Base-by-base conservation (phyloP, 2,888 invertebrate species). In the Patella ulyssiponensis region DNA sequence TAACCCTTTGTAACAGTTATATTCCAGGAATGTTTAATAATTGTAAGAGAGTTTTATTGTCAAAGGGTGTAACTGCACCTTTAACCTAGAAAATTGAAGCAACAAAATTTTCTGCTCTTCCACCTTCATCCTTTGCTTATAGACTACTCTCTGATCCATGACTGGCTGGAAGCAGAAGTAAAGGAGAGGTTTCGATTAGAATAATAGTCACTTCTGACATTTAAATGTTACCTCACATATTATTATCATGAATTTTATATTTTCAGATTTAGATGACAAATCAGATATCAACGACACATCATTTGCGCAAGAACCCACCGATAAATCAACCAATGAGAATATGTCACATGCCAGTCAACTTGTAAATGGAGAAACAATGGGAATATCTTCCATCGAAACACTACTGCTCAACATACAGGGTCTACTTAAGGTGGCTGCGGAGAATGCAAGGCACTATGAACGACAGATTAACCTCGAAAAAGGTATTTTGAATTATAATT, bases 371-470 rank as follows among this genome's bases (percentile, higher is more conserved):
- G 82, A 86, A 5, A 81, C 81, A 27, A 80, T 81, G 17, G 84
- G 83, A 17, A 84, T 86, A 70, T 96, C 96, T 84, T 97, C 97
- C 88, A 97, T 98, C 79, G 98, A 98, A 93, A 97, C 97, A 80
- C 94, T 98, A 85, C 94, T 98, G 85, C 94, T 98, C 90, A 98
- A 98, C 92, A 98, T 98, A 90, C 98, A 98, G 93, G 97, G 98
- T 76, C 94, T 98, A 83, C 94, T 98, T 82, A 98, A 98, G 93
- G 97, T 98, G 81, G 98, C 98, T n/a, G 97, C 97, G 2, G 98
- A 98, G 92, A 98, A 98, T 93, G 97, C 98, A 77, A 94, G 98
- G 88, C 97, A 98, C 91, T 97, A 98, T 93, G 98, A 98, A 92
- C 94, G 97, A 86, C 97, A 98, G 93, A 96, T 97, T 93, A 96